Evolutionary conservation across 2,888 invertebrate genomes (phyloP).

Genomic region (Eupeodes luniger): DNA sequence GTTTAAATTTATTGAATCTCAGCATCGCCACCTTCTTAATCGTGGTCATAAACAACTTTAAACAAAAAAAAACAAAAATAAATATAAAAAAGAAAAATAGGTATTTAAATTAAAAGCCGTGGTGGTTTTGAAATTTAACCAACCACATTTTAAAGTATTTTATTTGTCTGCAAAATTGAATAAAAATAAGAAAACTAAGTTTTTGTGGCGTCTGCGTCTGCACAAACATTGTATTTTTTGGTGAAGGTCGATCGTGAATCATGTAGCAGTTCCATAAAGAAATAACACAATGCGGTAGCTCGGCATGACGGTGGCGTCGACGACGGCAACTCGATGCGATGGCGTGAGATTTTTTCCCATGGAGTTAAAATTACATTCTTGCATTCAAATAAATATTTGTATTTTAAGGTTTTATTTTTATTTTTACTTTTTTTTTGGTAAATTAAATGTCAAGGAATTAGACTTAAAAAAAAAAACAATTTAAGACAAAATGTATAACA

Average conservation of each 20-base stretch:
- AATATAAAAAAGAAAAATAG: neutral
- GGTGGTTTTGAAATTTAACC: slow-evolving; percentile 30
- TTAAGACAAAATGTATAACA: neutral
- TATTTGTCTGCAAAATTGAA: slow-evolving; percentile 23
- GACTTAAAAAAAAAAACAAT: neutral
- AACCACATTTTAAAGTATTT: slow-evolving; percentile 12
- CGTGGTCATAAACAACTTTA: neutral
- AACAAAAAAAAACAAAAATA: neutral
- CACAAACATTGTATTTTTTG: neutral
- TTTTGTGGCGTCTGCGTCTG: slow-evolving; percentile 28
- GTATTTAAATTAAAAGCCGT: neutral
- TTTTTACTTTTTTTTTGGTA: neutral
- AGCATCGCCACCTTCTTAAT: too few relatives aligned
- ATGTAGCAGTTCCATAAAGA: neutral
- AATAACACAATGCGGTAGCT: neutral
- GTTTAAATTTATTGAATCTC: neutral
- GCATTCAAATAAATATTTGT: neutral
- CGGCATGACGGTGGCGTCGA: too few relatives aligned
- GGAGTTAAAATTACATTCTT: slow-evolving; percentile 4
- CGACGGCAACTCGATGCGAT: too few relatives aligned
- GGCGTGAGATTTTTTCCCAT: slow-evolving; percentile 29
- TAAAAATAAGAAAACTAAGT: neutral
- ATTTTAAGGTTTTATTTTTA: neutral
- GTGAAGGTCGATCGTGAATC: slow-evolving; percentile 30
- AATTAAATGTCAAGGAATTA: slow-evolving; percentile 15